Percentiles rank a stretch among this genome's conserved stretches.
These are phyloP conservation scores for Aldabrachelys gigantea DNA, from an alignment of 2,113 vertebrate genomes.

Conservation along the genomic window DNA sequence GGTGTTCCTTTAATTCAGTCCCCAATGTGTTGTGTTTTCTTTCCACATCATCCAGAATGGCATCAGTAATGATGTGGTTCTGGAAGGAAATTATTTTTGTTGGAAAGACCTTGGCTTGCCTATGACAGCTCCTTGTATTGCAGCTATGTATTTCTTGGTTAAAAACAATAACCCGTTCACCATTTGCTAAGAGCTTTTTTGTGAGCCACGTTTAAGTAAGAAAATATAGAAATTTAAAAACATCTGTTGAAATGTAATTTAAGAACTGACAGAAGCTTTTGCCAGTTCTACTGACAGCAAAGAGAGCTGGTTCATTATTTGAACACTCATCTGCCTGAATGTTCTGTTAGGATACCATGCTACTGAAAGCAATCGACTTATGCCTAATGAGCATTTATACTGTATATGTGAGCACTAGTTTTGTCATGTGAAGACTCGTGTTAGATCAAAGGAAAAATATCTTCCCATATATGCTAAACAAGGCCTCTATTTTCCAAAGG, in stretches of 20 bases:
- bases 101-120: constrained; percentile 54
- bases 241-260: constrained; percentile 78
- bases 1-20: neutral
- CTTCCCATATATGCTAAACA: constrained; percentile 36
- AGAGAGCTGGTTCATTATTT: constrained; percentile 51
- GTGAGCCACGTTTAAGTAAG: constrained; percentile 61
- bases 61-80: neutral
- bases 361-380: constrained; percentile 44
- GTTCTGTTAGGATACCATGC: constrained; percentile 15
- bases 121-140: constrained; percentile 32
- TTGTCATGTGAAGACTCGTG: neutral
- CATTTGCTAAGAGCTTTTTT: neutral
- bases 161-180: constrained; percentile 49
- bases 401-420: neutral
- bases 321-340: constrained; percentile 28
- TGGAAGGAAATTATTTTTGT: constrained; percentile 43
- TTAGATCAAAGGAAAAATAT: constrained; percentile 29
- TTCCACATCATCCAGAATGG: constrained; percentile 19
- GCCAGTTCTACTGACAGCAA: constrained; percentile 70
- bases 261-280: constrained; percentile 65
- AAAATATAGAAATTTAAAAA: constrained; percentile 76
- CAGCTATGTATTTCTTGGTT: constrained; percentile 55
- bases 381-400: constrained; percentile 29
- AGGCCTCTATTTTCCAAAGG: constrained; percentile 34
- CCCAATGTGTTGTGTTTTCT: neutral